These are phyloP conservation scores for Maniola jurtina DNA, from an alignment of 1,140 invertebrate species.

Conservation along the genomic window DNA sequence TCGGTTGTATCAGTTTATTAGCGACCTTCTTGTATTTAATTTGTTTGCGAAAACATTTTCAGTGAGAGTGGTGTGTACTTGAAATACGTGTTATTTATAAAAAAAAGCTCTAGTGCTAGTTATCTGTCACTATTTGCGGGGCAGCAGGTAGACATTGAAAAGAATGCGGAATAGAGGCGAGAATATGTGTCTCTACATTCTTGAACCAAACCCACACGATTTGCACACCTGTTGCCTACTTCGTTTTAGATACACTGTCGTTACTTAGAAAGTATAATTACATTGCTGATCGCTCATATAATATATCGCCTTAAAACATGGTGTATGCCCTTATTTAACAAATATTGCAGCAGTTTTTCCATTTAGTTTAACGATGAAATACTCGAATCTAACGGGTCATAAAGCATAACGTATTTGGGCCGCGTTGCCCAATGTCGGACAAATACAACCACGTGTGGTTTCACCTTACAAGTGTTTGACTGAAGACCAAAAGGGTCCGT, in stretches of 20 bases:
- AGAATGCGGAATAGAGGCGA: conserved; percentile 17
- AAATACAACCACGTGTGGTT: conserved; percentile 54
- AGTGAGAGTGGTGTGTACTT: conserved; percentile 1
- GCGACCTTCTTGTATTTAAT: conserved; percentile 7
- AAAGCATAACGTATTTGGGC: conserved; percentile 55
- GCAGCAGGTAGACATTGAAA: conserved; percentile 3
- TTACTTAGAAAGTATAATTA: conserved; percentile 13
- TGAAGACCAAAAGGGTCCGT: conserved; percentile 39
- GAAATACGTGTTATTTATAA: neutral
- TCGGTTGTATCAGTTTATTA: conserved; percentile 46
- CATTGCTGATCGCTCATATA: conserved; percentile 2
- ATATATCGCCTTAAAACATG: neutral
- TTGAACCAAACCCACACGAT: conserved; percentile 17
- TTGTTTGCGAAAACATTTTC: conserved; percentile 7
- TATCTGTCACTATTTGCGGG: neutral
- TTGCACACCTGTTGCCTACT: conserved; percentile 31
- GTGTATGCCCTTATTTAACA: neutral
- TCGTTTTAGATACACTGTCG: conserved; percentile 15
- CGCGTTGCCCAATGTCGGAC: conserved; percentile 60
- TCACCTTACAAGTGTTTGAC: conserved; percentile 39
- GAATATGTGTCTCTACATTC: conserved; percentile 12
- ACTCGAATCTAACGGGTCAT: conserved; percentile 48
- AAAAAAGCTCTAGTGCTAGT: neutral
- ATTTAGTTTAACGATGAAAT: neutral
- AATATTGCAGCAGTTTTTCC: neutral